phyloP scores from a whole-genome alignment of 1,140 invertebrate genomes.

The Drosophila tsacasi region DNA sequence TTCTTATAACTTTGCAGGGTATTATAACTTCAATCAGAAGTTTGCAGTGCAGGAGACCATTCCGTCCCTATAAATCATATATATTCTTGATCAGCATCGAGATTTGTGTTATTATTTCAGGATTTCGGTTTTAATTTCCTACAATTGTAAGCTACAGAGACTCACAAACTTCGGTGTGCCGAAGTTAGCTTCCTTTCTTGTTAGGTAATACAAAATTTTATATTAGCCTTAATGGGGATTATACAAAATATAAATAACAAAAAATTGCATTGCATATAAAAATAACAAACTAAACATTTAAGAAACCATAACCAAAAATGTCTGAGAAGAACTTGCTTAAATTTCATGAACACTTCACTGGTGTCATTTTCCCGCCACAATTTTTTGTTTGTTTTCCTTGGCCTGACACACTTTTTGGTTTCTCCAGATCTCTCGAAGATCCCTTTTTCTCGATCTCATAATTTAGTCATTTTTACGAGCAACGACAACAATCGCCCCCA shows the following conservation, averaged over 20 bases:
- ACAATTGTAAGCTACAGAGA: too few species aligned
- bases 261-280: not conserved
- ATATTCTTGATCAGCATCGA: too few species aligned
- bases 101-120: too few species aligned
- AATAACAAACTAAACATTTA: not conserved
- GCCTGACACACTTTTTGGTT: slow-evolving; percentile 27
- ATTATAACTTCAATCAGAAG: too few species aligned
- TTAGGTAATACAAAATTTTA: not conserved
- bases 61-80: too few species aligned
- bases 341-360: not conserved
- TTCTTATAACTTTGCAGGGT: too few species aligned
- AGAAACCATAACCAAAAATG: not conserved
- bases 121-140: too few species aligned
- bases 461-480: slow-evolving; percentile 62
- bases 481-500: slow-evolving; percentile 57
- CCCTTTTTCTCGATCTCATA: slow-evolving; percentile 47
- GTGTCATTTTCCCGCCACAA: slow-evolving; percentile 6
- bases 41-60: too few species aligned
- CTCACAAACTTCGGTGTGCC: too few species aligned
- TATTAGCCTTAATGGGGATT: not conserved
- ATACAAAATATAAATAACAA: not conserved
- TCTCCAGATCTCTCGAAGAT: not conserved
- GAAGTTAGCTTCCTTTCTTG: too few species aligned
- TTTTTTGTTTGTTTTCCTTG: slow-evolving; percentile 11
- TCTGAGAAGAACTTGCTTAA: not conserved